These are phyloP conservation scores for Phymorhynchus buccinoides DNA, from an alignment of 1,140 invertebrate genomes.

Conservation along the genomic window DNA sequence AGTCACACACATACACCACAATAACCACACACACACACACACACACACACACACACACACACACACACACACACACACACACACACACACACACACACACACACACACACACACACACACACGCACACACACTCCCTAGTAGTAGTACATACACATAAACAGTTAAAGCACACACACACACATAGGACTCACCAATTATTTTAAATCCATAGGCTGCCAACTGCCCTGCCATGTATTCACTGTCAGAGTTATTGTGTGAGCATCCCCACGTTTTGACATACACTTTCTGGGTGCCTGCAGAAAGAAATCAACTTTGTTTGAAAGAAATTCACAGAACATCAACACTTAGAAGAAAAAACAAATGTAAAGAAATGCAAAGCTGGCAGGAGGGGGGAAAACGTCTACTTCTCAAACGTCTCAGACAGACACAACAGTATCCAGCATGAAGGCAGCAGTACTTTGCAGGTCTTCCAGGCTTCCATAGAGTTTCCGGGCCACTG, in stretches of 20 bases:
- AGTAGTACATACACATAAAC: too few species aligned
- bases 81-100: not conserved
- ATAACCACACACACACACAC: not conserved
- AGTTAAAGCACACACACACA: not conserved
- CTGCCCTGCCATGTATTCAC: conserved; percentile 96
- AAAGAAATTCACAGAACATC: not conserved
- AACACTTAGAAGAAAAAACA: not conserved
- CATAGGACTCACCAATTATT: conserved; percentile 77
- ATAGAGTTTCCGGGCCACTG: too few species aligned
- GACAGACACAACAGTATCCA: too few species aligned
- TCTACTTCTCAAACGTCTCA: not conserved
- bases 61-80: conserved; percentile 6
- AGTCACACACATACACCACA: not conserved
- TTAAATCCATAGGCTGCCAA: conserved; percentile 89
- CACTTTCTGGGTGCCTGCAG: conserved; percentile 87
- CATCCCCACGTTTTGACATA: conserved; percentile 98
- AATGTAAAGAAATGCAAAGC: not conserved
- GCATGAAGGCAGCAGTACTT: too few species aligned
- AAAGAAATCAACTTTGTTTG: conserved; percentile 28
- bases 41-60: not conserved
- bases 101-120: not conserved
- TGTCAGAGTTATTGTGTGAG: conserved; percentile 95
- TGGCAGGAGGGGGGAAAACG: not conserved
- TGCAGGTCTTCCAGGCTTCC: too few species aligned
- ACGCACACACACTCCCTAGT: not conserved